These are phyloP conservation scores for Oscheius myriophilus DNA, from an alignment of 2,888 invertebrate species.

Conservation along the genomic window DNA sequence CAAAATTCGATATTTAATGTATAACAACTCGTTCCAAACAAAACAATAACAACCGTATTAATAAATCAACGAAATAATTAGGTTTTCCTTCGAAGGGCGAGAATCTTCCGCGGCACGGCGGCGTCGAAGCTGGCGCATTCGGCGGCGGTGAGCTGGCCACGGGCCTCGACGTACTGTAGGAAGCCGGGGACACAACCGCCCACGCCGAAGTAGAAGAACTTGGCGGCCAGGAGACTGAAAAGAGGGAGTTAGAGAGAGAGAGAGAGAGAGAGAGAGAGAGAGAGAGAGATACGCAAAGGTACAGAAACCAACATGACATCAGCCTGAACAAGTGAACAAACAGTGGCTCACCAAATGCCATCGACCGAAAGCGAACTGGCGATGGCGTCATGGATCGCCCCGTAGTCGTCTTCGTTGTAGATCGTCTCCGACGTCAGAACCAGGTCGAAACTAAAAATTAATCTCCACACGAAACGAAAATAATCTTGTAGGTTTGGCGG, in stretches of 20 bases:
- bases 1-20: too few species aligned
- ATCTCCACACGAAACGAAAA: background rate
- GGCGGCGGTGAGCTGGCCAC: slow-evolving; percentile 33
- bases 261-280: too few species aligned
- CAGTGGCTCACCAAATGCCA: slow-evolving; percentile 74
- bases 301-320: background rate
- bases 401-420: slow-evolving; percentile 81
- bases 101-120: slow-evolving; percentile 42
- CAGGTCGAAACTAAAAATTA: slow-evolving; percentile 79
- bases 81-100: slow-evolving; percentile 31
- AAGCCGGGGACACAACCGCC: slow-evolving; percentile 87
- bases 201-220: slow-evolving; percentile 92
- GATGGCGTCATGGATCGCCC: slow-evolving; percentile 79
- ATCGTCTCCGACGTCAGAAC: slow-evolving; percentile 94
- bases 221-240: slow-evolving; percentile 82
- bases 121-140: slow-evolving; percentile 34
- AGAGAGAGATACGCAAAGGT: background rate
- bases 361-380: slow-evolving; percentile 76
- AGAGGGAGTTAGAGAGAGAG: background rate
- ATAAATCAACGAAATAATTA: too few species aligned
- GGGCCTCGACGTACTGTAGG: slow-evolving; percentile 75
- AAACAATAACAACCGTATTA: too few species aligned
- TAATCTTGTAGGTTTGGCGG: background rate
- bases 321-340: slow-evolving; percentile 12
- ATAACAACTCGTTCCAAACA: too few species aligned